Percentiles rank a stretch among this genome's conserved stretches.
These are phyloP conservation scores for Enteromius trimaculatus DNA, from an alignment of 2,797 vertebrate genomes.

Conservation along the genomic window DNA sequence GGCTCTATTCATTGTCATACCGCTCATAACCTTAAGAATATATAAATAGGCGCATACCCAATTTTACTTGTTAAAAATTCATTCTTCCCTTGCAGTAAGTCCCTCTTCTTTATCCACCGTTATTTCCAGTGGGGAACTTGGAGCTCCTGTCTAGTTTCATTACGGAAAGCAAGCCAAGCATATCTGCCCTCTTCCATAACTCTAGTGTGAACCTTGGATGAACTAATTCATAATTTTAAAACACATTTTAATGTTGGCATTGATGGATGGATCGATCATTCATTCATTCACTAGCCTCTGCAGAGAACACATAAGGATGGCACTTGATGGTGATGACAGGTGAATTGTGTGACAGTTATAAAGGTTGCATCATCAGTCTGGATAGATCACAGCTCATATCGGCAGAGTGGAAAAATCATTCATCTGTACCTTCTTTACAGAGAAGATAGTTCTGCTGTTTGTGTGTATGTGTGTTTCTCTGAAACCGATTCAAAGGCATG, in stretches of 20 bases:
- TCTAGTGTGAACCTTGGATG: background rate
- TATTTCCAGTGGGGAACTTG: background rate
- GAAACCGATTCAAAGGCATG: slow-evolving; percentile 6
- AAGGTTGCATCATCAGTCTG: slow-evolving; percentile 15
- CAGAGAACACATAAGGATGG: background rate
- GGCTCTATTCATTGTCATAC: background rate
- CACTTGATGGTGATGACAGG: slow-evolving; percentile 10
- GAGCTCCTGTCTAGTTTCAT: background rate
- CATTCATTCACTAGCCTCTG: background rate
- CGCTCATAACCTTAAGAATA: background rate
- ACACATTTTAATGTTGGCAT: slow-evolving; percentile 15
- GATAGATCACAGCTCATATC: slow-evolving; percentile 7
- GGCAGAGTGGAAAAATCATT: slow-evolving; percentile 9
- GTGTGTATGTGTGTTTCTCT: slow-evolving; percentile 6
- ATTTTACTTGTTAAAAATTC: background rate
- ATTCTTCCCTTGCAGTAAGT: background rate
- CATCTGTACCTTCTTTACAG: slow-evolving; percentile 3
- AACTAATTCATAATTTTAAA: background rate
- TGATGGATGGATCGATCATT: background rate
- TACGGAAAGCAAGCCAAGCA: background rate
- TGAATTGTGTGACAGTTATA: background rate
- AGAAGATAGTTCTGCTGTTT: background rate
- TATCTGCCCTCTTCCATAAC: background rate
- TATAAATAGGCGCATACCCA: background rate
- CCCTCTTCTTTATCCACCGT: background rate